Percentiles rank a stretch among this genome's conserved stretches.
Evolutionary conservation across 1,140 invertebrate genomes (phyloP).

Genomic region (Dinothrombium tinctorium): DNA sequence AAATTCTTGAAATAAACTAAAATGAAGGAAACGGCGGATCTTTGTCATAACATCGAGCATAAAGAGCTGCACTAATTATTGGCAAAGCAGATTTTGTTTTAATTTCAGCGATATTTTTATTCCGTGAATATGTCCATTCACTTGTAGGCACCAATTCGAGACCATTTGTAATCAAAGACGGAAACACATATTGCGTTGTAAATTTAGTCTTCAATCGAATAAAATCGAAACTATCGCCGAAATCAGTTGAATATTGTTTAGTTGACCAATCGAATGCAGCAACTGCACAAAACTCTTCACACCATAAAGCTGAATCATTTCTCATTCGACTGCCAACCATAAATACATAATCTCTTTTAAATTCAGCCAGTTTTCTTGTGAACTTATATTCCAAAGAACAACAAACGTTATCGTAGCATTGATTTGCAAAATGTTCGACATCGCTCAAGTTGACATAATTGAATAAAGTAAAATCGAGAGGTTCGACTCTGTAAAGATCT

Average conservation of each 20-base stretch:
- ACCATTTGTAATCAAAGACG: not conserved
- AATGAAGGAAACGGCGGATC: no score
- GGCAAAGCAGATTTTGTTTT: not conserved
- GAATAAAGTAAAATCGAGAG: no score
- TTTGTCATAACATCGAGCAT: conserved; percentile 4
- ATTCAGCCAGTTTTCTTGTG: no score
- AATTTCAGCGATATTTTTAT: not conserved
- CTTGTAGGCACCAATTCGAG: not conserved
- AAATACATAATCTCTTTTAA: no score
- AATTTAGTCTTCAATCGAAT: not conserved
- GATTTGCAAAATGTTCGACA: no score
- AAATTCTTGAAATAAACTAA: no score
- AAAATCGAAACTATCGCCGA: not conserved
- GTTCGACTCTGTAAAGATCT: no score
- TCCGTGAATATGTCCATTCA: not conserved
- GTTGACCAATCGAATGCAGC: not conserved
- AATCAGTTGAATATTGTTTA: not conserved
- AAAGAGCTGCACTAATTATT: not conserved
- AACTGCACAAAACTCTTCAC: not conserved
- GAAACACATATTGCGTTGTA: not conserved
- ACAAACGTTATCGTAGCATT: no score
- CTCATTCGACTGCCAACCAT: no score
- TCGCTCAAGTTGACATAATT: no score
- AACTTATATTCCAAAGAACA: no score
- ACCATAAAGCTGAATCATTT: not conserved